A percentile compares a stretch with the other conserved stretches of the same genome.
phyloP scores from a whole-genome alignment of 2,797 vertebrate genomes.

The Epinephelus malabaricus region DNA sequence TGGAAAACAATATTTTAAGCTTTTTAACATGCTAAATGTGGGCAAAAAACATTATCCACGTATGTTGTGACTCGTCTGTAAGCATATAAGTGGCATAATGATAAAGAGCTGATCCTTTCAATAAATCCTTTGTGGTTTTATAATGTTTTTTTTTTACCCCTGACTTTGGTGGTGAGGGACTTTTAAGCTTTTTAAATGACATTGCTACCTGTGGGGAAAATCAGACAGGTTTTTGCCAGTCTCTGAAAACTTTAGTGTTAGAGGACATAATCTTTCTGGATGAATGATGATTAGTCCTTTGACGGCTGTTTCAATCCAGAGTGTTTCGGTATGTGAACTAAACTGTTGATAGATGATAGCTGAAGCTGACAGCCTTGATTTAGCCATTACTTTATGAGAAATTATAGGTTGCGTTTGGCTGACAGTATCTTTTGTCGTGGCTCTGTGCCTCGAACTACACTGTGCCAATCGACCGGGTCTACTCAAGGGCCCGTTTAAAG shows the following conservation, averaged over 20 bases:
- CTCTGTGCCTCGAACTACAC: constrained; percentile 30
- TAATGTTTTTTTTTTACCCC: not conserved
- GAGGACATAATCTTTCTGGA: constrained; percentile 12
- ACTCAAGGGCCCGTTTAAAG: constrained; percentile 73
- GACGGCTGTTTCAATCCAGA: constrained; percentile 2
- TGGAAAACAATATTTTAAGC: not conserved
- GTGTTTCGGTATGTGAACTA: constrained; percentile 20
- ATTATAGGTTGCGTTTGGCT: constrained; percentile 41
- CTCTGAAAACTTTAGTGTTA: not conserved
- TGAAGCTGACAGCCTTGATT: constrained; percentile 30
- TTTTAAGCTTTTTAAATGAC: constrained; percentile 12
- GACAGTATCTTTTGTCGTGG: constrained; percentile 34
- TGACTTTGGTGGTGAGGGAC: not conserved
- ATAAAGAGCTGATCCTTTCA: not conserved
- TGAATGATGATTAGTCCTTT: constrained; percentile 9
- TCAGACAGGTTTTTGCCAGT: not conserved
- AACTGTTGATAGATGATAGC: constrained; percentile 30
- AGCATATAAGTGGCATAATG: not conserved
- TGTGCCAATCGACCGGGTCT: constrained; percentile 53
- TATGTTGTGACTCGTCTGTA: not conserved
- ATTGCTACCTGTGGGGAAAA: constrained; percentile 4
- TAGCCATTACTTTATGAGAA: constrained; percentile 25
- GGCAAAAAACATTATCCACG: not conserved
- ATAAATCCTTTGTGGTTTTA: not conserved
- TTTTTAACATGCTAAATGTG: not conserved